phyloP scores from a whole-genome alignment of 2,797 vertebrate genomes.

The Pogoniulus pusillus region DNA sequence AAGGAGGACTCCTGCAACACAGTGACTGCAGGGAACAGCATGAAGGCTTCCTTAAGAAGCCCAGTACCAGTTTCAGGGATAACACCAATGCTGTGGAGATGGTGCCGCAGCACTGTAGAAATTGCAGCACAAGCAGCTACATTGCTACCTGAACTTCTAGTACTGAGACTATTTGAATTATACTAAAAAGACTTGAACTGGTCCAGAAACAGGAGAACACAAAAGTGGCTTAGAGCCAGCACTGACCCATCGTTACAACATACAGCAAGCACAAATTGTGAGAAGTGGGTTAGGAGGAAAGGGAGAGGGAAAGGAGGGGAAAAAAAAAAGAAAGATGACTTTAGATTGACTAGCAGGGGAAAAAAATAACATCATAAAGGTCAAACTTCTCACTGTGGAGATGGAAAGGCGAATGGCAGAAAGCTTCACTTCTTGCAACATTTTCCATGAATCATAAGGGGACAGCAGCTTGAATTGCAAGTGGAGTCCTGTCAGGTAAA shows the following conservation, averaged over 20 bases:
- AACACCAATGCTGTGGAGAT: neutral
- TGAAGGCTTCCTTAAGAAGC: neutral
- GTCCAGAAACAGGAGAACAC: slow-evolving; percentile 19
- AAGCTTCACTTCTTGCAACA: neutral
- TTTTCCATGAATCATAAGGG: slow-evolving; percentile 11
- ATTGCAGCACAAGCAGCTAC: neutral
- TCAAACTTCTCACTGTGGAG: neutral
- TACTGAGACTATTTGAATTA: slow-evolving; percentile 2
- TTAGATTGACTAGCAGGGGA: neutral
- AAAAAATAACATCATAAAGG: slow-evolving; percentile 14
- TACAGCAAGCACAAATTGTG: neutral
- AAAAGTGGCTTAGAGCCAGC: slow-evolving; percentile 57
- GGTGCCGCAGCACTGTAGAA: neutral
- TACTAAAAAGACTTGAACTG: slow-evolving; percentile 10
- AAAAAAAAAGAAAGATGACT: neutral
- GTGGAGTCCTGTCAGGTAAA: neutral
- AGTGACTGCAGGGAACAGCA: neutral
- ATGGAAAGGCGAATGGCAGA: neutral
- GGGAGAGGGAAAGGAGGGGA: neutral
- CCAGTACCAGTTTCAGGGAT: neutral
- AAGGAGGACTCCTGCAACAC: neutral
- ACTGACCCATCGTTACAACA: neutral
- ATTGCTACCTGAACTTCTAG: slow-evolving; percentile 3
- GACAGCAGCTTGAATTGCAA: neutral
- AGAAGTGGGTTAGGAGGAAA: neutral